phyloP scores from a whole-genome alignment of 35 echinoderm and acorn worm species.

The Antedon bifida region DNA sequence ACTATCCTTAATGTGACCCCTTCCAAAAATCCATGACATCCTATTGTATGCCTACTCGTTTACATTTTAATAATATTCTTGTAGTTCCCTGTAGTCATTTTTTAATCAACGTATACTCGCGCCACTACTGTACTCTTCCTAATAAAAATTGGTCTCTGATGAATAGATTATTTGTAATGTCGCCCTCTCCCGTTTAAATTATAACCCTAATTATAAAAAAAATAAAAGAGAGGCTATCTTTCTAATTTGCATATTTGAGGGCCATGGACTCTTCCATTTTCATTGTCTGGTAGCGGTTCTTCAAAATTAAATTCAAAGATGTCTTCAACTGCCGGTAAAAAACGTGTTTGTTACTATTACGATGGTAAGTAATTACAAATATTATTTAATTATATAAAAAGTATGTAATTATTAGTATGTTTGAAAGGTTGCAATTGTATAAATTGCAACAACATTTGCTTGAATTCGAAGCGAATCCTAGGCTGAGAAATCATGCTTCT shows the following conservation, averaged over 20 bases:
- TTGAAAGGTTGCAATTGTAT: too few species aligned
- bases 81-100: too few species aligned
- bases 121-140: too few species aligned
- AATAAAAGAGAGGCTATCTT: not conserved
- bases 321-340: conserved; percentile 66
- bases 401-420: too few species aligned
- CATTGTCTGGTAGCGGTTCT: conserved; percentile 9
- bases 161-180: too few species aligned
- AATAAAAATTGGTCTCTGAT: too few species aligned
- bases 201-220: not conserved
- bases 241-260: conserved; percentile 1
- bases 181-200: not conserved
- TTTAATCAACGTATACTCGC: too few species aligned
- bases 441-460: not conserved
- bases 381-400: not conserved
- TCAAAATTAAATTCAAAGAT: conserved; percentile 10
- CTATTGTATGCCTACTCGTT: too few species aligned
- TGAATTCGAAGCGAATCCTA: not conserved
- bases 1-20: too few species aligned
- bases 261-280: conserved; percentile 7
- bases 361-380: conserved; percentile 61
- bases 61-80: too few species aligned
- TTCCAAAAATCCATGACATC: too few species aligned
- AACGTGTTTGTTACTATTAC: conserved; percentile 97
- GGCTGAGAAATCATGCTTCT: too few species aligned